phyloP scores from a whole-genome alignment of 1,140 invertebrate genomes.

The Adoxophyes honmai region DNA sequence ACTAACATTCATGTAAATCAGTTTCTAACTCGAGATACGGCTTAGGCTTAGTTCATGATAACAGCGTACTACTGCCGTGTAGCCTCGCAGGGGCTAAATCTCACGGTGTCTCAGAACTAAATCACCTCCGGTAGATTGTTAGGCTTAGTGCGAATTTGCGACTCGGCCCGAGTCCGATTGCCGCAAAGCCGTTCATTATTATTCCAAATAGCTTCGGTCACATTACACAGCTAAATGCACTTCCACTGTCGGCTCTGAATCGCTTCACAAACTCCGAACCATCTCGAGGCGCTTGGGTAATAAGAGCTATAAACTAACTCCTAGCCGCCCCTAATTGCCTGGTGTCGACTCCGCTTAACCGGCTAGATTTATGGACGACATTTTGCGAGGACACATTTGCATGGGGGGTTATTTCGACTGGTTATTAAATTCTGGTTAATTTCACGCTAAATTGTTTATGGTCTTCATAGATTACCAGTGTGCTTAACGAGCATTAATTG shows the following conservation, averaged over 20 bases:
- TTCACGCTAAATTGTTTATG: background rate
- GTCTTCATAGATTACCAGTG: background rate
- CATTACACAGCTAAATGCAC: constrained; percentile 56
- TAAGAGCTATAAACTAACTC: constrained; percentile 50
- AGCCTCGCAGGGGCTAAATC: too few relatives aligned
- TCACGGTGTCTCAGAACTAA: constrained; percentile 20
- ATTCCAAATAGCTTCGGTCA: constrained; percentile 48
- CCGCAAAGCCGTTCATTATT: constrained; percentile 50
- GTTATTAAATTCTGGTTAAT: constrained; percentile 3
- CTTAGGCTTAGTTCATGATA: too few relatives aligned
- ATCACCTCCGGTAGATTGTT: constrained; percentile 28
- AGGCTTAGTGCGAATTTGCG: constrained; percentile 26
- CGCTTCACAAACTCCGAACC: constrained; percentile 36
- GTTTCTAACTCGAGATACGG: too few relatives aligned
- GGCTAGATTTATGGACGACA: constrained; percentile 43
- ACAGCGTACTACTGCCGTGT: too few relatives aligned
- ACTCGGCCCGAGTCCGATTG: constrained; percentile 17
- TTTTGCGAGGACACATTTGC: constrained; percentile 28
- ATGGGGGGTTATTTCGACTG: background rate
- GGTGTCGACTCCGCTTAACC: constrained; percentile 41
- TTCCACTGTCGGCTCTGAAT: constrained; percentile 55
- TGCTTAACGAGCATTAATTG: too few relatives aligned
- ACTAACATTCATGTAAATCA: too few relatives aligned
- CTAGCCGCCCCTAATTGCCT: constrained; percentile 63
- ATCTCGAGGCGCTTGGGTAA: constrained; percentile 46